Conservation (phyloP, 2,113 vertebrate species). For the Eclectus roratus region DNA sequence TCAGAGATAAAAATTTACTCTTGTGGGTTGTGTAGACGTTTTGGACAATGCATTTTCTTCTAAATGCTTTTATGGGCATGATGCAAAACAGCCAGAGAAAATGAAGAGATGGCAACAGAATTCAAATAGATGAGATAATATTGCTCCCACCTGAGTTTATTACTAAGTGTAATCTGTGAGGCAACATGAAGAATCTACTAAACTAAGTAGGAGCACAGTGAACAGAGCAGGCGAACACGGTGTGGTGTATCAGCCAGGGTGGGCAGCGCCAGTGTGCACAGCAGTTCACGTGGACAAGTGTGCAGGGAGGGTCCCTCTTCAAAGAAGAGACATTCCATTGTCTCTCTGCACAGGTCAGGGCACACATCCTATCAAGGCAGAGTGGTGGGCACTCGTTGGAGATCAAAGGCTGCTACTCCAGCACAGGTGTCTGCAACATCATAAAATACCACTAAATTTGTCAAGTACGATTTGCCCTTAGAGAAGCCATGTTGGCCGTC, state of each 20-base stretch:
- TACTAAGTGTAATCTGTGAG: background rate
- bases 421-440: too few species aligned
- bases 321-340: background rate
- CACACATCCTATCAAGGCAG: background rate
- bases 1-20: background rate
- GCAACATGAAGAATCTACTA: background rate
- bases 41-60: background rate
- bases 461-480: too few species aligned
- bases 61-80: background rate
- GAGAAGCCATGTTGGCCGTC: too few species aligned
- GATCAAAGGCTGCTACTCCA: background rate
- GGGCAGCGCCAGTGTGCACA: background rate
- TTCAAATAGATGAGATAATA: background rate
- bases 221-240: background rate
- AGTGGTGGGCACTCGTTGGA: background rate
- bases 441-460: too few species aligned
- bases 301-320: background rate
- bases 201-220: background rate
- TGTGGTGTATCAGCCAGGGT: background rate
- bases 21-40: background rate
- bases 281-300: background rate
- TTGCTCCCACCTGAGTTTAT: background rate
- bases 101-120: background rate
- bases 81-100: background rate
- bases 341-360: background rate